Evolutionary conservation across 2,888 invertebrate genomes (phyloP).

Genomic region (Cotesia congregata): DNA sequence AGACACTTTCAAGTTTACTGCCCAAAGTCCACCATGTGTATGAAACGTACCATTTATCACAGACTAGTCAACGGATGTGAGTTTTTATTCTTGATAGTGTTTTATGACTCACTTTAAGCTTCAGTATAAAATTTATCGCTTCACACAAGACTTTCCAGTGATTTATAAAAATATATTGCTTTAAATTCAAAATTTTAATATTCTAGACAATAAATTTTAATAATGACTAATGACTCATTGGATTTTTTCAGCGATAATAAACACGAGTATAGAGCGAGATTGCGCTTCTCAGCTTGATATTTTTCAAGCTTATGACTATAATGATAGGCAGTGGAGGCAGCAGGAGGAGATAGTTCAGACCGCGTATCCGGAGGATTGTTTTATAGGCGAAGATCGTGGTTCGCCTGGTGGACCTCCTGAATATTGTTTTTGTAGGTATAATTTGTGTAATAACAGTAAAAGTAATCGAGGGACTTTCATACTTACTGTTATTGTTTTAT

Average conservation of each 20-base stretch:
- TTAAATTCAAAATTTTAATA: background rate
- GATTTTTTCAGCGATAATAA: slow-evolving; percentile 72
- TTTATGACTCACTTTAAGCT: background rate
- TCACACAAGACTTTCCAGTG: background rate
- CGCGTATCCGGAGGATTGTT: slow-evolving; percentile 82
- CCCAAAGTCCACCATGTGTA: slow-evolving; percentile 86
- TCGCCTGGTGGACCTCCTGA: slow-evolving; percentile 75
- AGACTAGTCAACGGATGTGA: slow-evolving; percentile 78
- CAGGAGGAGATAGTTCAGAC: slow-evolving; percentile 77
- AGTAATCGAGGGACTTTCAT: background rate
- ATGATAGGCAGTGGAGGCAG: slow-evolving; percentile 74
- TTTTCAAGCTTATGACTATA: slow-evolving; percentile 75
- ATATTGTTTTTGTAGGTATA: slow-evolving; percentile 83
- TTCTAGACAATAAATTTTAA: slow-evolving; percentile 31
- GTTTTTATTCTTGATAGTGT: slow-evolving; percentile 53
- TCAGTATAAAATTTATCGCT: no score
- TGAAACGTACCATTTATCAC: slow-evolving; percentile 76
- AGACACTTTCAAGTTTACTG: slow-evolving; percentile 81
- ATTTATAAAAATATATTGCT: no score
- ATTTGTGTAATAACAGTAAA: slow-evolving; percentile 78
- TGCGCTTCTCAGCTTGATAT: slow-evolving; percentile 83
- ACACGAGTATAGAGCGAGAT: slow-evolving; percentile 76
- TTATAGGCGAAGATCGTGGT: slow-evolving; percentile 76
- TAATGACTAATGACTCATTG: background rate
- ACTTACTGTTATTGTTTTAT: background rate